Base-by-base conservation (phyloP, 2,888 invertebrate species). In the Ferrisia virgata region DNA sequence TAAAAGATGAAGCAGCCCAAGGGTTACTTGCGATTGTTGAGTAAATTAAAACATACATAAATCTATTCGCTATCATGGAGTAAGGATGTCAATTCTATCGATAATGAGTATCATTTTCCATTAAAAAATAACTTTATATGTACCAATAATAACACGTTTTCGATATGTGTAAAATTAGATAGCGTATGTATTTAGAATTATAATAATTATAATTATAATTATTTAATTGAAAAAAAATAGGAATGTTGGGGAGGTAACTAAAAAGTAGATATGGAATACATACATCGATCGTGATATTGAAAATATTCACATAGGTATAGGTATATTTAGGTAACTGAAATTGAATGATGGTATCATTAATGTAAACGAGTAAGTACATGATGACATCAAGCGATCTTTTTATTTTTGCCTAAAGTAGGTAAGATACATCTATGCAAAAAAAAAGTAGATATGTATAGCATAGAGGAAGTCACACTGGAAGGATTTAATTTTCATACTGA, bases 101-200 rank as follows among this genome's bases (percentile, higher is more conserved):
- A 64, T 64, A 64, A 64, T 64, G 64, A 64, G 64, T 64, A 64
- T 64, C 64, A 64, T 64, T 64, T n/a, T 64, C 64, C 64, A 28
- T 64, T 64, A 64, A 25, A 58, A 58, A 28, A 64, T 64, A 64
- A 28, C 0, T 58, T 58, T 58, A 47, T n/a, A 47, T 47, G 47
- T 47, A 53, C 53, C 53, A 53, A 22, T 58, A 58, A 25, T 64
- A 64, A 64, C 64, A 64, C 31, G 64, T 28, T 64, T 64, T 28
- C 64, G 64, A 64, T 64, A 64, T 64, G 64, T 64, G 64, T 64
- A 64, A 28, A 64, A 31, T 64, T 28, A 64, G 64, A 11, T 13
- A 28, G 22, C 53, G 9, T 53, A 53, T 1, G 9, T 8, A 53
- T 22, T 4, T 36, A 36, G 8, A 36, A 22, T 22, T 22, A 53